These are phyloP conservation scores for Panthera uncia DNA, from an alignment of 2,113 vertebrate genomes.

Conservation along the genomic window DNA sequence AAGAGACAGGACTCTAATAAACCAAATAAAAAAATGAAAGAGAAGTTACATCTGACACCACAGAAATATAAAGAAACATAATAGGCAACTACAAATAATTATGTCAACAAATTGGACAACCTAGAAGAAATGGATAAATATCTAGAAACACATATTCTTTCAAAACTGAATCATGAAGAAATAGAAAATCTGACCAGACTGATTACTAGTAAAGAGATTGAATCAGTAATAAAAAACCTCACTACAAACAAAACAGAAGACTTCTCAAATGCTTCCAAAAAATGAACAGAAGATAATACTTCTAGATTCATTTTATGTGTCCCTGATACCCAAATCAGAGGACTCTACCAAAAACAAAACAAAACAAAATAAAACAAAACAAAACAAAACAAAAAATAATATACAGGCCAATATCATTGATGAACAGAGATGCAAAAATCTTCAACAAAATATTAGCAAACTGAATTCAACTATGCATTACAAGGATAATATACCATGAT, in stretches of 20 bases:
- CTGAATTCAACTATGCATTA: background rate
- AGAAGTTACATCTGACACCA: background rate
- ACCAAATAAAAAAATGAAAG: background rate
- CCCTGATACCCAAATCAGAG: background rate
- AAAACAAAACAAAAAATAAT: background rate
- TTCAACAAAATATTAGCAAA: background rate
- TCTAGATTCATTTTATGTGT: background rate
- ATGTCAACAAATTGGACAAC: background rate
- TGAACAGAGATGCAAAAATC: background rate
- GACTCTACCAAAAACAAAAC: background rate
- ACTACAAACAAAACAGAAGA: background rate
- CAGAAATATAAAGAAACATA: background rate
- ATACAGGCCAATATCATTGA: background rate
- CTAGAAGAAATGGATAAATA: no score
- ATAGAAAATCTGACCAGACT: no score
- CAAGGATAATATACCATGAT: background rate
- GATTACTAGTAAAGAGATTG: no score
- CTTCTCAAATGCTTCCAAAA: background rate
- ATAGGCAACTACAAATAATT: background rate
- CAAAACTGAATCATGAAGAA: no score
- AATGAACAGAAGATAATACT: background rate
- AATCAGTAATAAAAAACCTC: background rate
- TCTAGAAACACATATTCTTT: no score
- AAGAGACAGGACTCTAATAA: background rate
- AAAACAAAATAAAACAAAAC: background rate